Percentiles rank a stretch among this genome's conserved stretches.
Evolutionary conservation across 2,888 invertebrate species (phyloP).

Genomic region (Siphonodentalium dalli): DNA sequence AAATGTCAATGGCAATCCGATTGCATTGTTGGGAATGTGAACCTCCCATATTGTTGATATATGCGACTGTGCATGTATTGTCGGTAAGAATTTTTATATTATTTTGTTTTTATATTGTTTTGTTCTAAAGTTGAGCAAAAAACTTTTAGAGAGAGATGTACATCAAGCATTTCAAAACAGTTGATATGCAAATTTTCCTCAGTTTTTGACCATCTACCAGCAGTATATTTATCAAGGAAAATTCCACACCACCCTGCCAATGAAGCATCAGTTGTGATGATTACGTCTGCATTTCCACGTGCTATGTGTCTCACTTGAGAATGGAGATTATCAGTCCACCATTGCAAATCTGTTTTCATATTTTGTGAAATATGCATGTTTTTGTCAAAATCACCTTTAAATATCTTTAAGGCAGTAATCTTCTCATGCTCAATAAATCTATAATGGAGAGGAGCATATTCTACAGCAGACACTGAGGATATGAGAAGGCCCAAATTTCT

Average conservation of each 20-base stretch:
- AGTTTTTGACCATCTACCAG: conserved; percentile 1
- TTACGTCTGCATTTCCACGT: conserved; percentile 1
- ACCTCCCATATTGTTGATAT: conserved; percentile 2
- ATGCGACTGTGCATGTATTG: background rate
- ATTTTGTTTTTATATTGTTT: background rate
- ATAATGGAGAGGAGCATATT: too few species aligned
- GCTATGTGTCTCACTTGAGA: background rate
- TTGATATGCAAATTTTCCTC: conserved; percentile 2
- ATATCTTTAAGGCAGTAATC: too few species aligned
- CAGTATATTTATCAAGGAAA: background rate
- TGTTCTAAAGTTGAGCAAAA: too few species aligned
- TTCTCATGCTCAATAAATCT: too few species aligned
- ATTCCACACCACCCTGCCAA: conserved; percentile 2
- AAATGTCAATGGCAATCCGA: too few species aligned
- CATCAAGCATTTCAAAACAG: too few species aligned
- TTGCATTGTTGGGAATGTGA: too few species aligned
- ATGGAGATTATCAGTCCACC: conserved; percentile 9
- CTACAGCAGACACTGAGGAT: too few species aligned
- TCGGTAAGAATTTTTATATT: conserved; percentile 7
- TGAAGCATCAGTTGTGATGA: conserved; percentile 5
- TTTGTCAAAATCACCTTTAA: too few species aligned
- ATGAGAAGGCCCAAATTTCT: too few species aligned
- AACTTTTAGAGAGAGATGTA: too few species aligned
- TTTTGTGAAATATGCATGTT: background rate
- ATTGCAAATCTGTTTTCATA: background rate